Base-by-base conservation (phyloP, 2,797 vertebrate species). In the Hypotaenidia philippensis region DNA sequence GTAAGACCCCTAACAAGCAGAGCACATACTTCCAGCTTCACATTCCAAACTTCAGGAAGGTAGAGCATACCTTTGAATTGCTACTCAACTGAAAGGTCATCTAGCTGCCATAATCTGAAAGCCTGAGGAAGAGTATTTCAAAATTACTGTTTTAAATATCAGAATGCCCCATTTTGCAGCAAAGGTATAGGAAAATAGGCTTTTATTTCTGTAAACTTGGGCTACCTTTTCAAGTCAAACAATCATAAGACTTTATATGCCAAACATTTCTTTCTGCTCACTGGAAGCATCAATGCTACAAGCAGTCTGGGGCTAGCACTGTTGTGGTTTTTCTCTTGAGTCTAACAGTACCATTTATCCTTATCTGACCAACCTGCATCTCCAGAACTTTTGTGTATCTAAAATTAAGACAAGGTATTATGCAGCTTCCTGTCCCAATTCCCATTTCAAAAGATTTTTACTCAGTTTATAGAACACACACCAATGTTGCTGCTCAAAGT, bases 181-280 rank as follows among this genome's bases (percentile, higher is more conserved):
- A 77, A 66, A 70, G 10, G 32, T 19, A 22, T 9, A 34, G 1
- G 19, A 60, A 89, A 93, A 80, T 15, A 85, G 36, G 52, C 40
- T 91, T 93, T 91, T 89, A 74, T 52, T 77, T 57, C 64, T 31
- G 20, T 70, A 89, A 92, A 93, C 59, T 65, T 72, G 81, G 75
- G 80, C 68, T 74, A 91, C 25, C 56, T 76, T 82, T 40, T 55
- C 26, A 72, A 84, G 53, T 82, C 66, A 50, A 74, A 83, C 9
- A 72, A 36, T 63, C 19, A 14, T 7, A 52, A 52, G 57, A 53
- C 19, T 56, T 29, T 6, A 10, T 32, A 64, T 36, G 72, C 53
- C 83, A 64, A 90, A 75, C 45, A 87, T 47, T 91, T 79, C 41
- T 72, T 94, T 87, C 82, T 87, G 75, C 47, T 84, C 55, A 50